Evolutionary conservation across 2,113 vertebrate species (phyloP).

Genomic region (Burhinus bistriatus): DNA sequence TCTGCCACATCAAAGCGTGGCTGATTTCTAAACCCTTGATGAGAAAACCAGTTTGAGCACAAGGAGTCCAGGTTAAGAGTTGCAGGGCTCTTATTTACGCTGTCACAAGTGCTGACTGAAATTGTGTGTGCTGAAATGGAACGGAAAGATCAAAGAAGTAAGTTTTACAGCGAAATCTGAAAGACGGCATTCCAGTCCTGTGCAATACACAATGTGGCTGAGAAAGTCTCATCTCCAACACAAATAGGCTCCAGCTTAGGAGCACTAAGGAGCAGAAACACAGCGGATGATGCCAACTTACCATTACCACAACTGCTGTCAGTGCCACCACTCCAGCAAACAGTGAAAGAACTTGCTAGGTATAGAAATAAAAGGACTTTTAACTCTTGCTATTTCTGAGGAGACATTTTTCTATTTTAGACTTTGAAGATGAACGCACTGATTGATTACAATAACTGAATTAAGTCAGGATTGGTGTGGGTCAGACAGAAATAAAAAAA

Average conservation of each 20-base stretch:
- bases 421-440: neutral
- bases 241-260: neutral
- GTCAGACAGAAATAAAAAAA: neutral
- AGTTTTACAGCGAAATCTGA: neutral
- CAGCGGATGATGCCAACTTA: neutral
- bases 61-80: neutral
- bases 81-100: neutral
- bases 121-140: neutral
- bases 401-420: neutral
- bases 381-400: neutral
- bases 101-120: neutral
- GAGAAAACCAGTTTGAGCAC: conserved; percentile 13
- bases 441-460: neutral
- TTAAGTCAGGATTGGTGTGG: neutral
- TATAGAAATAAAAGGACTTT: neutral
- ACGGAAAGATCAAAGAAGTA: conserved; percentile 11
- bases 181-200: neutral
- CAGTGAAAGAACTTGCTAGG: neutral
- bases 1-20: neutral
- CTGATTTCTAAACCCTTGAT: conserved; percentile 13
- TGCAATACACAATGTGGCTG: neutral
- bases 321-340: neutral
- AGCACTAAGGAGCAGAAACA: neutral
- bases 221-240: neutral
- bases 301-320: neutral